Evolutionary conservation across 2,888 invertebrate genomes (phyloP).

Genomic region (Ochropleura plecta): DNA sequence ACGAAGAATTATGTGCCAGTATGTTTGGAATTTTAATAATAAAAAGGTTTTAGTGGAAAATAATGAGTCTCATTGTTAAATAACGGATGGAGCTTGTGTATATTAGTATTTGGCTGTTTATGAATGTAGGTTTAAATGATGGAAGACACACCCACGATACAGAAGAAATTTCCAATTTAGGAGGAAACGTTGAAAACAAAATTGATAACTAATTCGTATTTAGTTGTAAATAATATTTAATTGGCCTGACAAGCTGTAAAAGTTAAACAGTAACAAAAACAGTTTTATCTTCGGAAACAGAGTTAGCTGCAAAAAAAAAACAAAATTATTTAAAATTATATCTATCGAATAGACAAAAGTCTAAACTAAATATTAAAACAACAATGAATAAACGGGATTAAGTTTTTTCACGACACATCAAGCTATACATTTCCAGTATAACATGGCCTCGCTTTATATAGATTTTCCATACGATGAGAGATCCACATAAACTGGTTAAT

Average conservation of each 20-base stretch:
- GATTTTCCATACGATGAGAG: too few species aligned
- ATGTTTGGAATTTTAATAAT: conserved; percentile 30
- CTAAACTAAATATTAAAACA: not conserved
- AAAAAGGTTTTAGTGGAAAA: conserved; percentile 3
- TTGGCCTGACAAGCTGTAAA: not conserved
- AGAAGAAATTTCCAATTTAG: too few species aligned
- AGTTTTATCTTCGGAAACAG: not conserved
- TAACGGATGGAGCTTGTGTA: not conserved
- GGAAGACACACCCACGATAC: too few species aligned
- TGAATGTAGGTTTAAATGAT: too few species aligned
- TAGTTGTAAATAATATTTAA: not conserved
- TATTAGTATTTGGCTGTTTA: not conserved
- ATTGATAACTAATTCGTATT: not conserved
- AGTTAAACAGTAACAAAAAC: not conserved
- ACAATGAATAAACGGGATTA: too few species aligned
- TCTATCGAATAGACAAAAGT: not conserved
- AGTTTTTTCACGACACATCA: too few species aligned
- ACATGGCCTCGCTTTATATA: too few species aligned
- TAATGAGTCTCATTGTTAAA: not conserved
- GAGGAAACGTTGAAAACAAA: too few species aligned
- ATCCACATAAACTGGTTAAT: too few species aligned
- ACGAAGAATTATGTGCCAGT: conserved; percentile 34
- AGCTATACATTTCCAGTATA: too few species aligned
- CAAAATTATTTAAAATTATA: not conserved
- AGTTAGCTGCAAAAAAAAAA: too few species aligned